phyloP scores from a whole-genome alignment of 2,113 vertebrate species.

The Tricholaema leucomelas region DNA sequence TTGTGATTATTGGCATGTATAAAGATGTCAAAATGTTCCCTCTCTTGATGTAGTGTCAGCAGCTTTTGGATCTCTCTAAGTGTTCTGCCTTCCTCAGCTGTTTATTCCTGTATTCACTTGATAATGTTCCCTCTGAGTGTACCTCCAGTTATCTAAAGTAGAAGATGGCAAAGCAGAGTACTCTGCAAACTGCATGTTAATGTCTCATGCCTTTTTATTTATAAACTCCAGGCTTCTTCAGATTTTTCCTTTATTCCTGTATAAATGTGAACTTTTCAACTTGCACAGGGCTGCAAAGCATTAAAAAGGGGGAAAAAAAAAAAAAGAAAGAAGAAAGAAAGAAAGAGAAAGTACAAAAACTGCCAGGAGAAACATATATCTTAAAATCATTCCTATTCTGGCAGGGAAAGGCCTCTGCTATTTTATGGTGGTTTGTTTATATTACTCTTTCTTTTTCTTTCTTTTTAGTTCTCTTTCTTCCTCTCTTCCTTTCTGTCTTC shows the following conservation, averaged over 20 bases:
- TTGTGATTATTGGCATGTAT: slow-evolving; percentile 16
- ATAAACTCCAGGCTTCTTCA: slow-evolving; percentile 47
- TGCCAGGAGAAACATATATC: slow-evolving; percentile 51
- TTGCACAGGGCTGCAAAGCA: background rate
- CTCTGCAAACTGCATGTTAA: slow-evolving; percentile 33
- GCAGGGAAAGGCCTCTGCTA: slow-evolving; percentile 34
- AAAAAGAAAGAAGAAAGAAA: background rate
- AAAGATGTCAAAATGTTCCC: slow-evolving; percentile 45
- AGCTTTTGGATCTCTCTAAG: slow-evolving; percentile 12
- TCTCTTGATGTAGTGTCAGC: slow-evolving; percentile 28
- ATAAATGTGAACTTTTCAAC: slow-evolving; percentile 76
- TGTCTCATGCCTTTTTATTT: slow-evolving; percentile 43
- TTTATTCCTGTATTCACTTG: slow-evolving; percentile 40
- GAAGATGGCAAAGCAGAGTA: background rate
- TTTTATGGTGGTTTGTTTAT: slow-evolving; percentile 60
- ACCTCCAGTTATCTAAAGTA: slow-evolving; percentile 14
- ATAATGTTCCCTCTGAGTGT: background rate
- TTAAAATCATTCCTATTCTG: slow-evolving; percentile 44
- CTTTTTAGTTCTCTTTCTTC: background rate
- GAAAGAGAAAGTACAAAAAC: slow-evolving; percentile 8
- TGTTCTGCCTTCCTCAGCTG: slow-evolving; percentile 24
- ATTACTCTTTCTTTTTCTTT: background rate
- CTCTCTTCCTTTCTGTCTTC: background rate
- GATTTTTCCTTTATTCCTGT: slow-evolving; percentile 54
- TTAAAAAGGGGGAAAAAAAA: background rate